phyloP scores from a whole-genome alignment of 2,797 vertebrate species.

The Glossophaga mutica region DNA sequence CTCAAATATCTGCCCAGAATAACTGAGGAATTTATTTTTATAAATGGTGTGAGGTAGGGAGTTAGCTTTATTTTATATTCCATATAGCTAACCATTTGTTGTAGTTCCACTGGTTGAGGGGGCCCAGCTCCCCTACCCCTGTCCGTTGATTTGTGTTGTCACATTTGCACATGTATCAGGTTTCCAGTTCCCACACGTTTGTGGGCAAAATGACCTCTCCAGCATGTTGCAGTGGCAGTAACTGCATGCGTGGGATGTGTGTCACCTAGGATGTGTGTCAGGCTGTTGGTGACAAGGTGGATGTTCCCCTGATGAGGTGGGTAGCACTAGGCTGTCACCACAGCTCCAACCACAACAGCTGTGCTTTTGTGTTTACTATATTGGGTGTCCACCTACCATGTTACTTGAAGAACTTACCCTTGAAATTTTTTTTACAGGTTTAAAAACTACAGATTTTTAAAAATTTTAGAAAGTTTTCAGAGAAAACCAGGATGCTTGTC shows the following conservation, averaged over 20 bases:
- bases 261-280: neutral
- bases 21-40: constrained; percentile 22
- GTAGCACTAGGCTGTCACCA: neutral
- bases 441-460: neutral
- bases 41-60: constrained; percentile 7
- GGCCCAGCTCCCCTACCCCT: neutral
- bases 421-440: neutral
- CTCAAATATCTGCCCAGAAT: neutral
- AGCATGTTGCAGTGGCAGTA: neutral
- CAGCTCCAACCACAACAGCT: neutral
- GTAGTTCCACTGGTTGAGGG: neutral
- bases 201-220: neutral
- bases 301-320: neutral
- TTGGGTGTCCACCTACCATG: neutral
- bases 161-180: neutral
- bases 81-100: neutral
- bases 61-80: constrained; percentile 3
- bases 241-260: neutral
- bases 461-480: neutral
- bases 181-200: neutral
- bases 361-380: neutral
- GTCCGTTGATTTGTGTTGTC: neutral
- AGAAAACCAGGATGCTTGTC: neutral
- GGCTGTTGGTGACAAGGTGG: neutral
- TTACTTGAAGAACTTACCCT: neutral